Evolutionary conservation across 2,113 vertebrate genomes (phyloP).

Genomic region (Synodontis membranacea): DNA sequence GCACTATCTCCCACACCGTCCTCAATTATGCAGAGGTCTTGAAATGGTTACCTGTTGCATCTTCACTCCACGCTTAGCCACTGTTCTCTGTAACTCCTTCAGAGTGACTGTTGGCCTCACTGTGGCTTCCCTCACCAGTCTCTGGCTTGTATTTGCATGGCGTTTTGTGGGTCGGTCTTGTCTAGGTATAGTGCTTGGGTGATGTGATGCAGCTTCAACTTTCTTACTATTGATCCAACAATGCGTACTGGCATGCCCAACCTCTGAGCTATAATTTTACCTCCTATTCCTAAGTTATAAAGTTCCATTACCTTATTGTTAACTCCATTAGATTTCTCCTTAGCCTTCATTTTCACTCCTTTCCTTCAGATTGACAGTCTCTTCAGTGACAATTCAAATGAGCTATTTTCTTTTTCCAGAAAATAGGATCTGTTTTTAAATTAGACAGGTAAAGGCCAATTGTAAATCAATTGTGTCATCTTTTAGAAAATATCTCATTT

Average conservation of each 20-base stretch:
- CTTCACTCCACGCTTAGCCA: not conserved
- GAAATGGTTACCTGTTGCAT: not conserved
- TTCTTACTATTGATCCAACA: not conserved
- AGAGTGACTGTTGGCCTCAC: not conserved
- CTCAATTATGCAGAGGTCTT: not conserved
- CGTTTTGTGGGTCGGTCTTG: not conserved
- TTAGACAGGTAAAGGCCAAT: not conserved
- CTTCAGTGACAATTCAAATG: not conserved
- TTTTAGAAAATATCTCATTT: not conserved
- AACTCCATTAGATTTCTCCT: not conserved
- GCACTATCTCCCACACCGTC: not conserved
- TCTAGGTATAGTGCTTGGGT: not conserved
- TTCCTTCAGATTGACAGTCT: not conserved
- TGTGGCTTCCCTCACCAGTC: not conserved
- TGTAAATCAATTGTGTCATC: not conserved
- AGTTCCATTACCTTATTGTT: not conserved
- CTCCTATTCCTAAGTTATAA: not conserved
- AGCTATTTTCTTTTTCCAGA: not conserved
- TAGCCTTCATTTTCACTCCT: not conserved
- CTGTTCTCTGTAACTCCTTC: not conserved
- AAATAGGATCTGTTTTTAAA: not conserved
- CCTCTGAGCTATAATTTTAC: not conserved
- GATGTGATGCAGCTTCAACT: not conserved
- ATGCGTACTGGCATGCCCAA: not conserved
- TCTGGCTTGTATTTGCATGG: not conserved